Percentiles rank a stretch among this genome's conserved stretches.
Evolutionary conservation across 2,113 vertebrate species (phyloP).

Genomic region (Sphaerodactylus townsendi): DNA sequence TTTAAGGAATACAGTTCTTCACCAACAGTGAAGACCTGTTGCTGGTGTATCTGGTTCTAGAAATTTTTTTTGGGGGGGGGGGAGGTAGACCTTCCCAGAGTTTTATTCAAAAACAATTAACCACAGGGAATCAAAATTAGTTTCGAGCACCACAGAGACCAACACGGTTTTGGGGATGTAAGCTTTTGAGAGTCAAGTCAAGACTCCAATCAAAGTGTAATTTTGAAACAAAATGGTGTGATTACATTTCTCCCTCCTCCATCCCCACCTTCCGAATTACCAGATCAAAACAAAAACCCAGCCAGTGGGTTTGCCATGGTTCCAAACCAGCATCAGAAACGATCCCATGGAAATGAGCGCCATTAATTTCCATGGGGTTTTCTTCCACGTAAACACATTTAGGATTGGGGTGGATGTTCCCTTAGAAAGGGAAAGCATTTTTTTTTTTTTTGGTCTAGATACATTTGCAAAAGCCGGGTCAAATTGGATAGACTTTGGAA

Average conservation of each 20-base stretch:
- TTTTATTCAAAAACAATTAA: background rate
- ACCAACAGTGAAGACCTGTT: slow-evolving; percentile 53
- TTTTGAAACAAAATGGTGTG: background rate
- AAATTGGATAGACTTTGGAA: background rate
- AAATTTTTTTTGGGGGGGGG: slow-evolving; percentile 30
- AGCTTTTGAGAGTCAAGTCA: no score
- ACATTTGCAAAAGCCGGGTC: background rate
- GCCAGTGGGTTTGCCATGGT: background rate
- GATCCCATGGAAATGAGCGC: background rate
- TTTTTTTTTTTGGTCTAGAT: no score
- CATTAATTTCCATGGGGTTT: background rate
- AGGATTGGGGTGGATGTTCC: background rate
- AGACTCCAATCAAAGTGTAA: no score
- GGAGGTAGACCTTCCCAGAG: slow-evolving; percentile 3
- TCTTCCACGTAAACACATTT: background rate
- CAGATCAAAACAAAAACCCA: background rate
- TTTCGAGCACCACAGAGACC: no score
- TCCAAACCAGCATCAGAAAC: background rate
- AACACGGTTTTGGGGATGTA: no score
- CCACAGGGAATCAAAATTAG: background rate
- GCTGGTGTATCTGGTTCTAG: slow-evolving; percentile 37
- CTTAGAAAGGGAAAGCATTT: background rate
- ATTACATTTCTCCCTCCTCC: background rate
- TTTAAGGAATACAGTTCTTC: slow-evolving; percentile 59
- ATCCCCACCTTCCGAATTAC: background rate